Conservation (phyloP, 2,797 vertebrate species). For the Sphenodon punctatus region DNA sequence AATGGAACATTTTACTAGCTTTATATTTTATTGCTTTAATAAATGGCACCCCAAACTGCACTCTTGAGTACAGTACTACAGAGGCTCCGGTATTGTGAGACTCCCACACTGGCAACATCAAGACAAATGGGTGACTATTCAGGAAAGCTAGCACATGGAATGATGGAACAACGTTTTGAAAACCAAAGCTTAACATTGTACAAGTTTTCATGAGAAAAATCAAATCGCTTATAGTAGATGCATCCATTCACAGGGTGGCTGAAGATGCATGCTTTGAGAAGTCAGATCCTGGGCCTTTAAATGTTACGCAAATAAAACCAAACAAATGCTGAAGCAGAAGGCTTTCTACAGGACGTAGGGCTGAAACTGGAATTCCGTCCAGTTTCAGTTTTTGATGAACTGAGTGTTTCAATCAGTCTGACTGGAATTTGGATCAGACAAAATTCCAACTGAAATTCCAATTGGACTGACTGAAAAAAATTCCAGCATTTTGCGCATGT, state of each 20-base stretch:
- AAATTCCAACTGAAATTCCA: no score
- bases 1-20: not conserved
- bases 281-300: not conserved
- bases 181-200: not conserved
- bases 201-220: not conserved
- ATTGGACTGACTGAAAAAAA: no score
- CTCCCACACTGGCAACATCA: not conserved
- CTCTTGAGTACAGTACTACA: no score
- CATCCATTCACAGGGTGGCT: not conserved
- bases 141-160: not conserved
- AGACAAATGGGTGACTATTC: not conserved
- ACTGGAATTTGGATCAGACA: no score
- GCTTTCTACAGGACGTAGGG: accelerated
- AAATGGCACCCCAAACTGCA: slow-evolving; percentile 5
- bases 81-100: no score
- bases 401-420: no score
- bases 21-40: not conserved
- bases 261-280: not conserved
- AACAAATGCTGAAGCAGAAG: not conserved
- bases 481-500: no score
- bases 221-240: not conserved
- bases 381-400: no score
- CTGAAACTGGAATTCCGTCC: no score
- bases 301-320: accelerated
- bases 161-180: not conserved